Evolutionary conservation across 2,113 vertebrate genomes (phyloP).

Genomic region (Ondatra zibethicus): DNA sequence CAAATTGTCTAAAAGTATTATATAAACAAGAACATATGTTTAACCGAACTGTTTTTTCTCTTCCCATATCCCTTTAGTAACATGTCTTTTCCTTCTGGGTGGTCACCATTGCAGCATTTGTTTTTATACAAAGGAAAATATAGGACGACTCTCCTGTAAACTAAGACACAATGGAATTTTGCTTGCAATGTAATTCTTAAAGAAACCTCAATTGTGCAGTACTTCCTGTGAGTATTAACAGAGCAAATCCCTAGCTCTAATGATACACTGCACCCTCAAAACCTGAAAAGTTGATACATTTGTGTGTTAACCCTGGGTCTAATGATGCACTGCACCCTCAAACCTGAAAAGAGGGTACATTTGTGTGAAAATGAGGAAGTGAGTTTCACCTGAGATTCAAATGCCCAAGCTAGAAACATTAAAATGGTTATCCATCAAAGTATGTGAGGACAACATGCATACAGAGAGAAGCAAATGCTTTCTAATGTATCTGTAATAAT

Average conservation of each 20-base stretch:
- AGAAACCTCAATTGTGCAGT: slow-evolving; percentile 37
- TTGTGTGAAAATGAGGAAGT: neutral
- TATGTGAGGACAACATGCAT: neutral
- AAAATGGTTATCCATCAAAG: neutral
- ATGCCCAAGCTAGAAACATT: neutral
- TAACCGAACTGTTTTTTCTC: slow-evolving; percentile 65
- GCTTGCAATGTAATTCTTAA: slow-evolving; percentile 74
- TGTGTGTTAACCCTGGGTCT: neutral
- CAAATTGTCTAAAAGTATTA: slow-evolving; percentile 75
- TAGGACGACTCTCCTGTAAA: slow-evolving; percentile 64
- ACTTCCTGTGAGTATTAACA: slow-evolving; percentile 44
- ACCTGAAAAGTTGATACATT: neutral
- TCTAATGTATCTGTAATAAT: neutral
- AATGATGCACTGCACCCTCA: neutral
- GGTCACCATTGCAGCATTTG: slow-evolving; percentile 75
- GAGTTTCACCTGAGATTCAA: neutral
- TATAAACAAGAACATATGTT: slow-evolving; percentile 85
- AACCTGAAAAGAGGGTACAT: neutral
- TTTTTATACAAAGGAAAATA: slow-evolving; percentile 72
- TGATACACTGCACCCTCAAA: neutral
- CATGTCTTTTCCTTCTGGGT: slow-evolving; percentile 84
- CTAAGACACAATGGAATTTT: slow-evolving; percentile 74
- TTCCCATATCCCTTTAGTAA: slow-evolving; percentile 70
- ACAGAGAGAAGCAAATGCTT: neutral
- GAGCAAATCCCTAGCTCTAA: neutral